A percentile compares a stretch with the other conserved stretches of the same genome.
Conservation (phyloP, 2,888 invertebrate genomes). For the Smittia aterrima region DNA sequence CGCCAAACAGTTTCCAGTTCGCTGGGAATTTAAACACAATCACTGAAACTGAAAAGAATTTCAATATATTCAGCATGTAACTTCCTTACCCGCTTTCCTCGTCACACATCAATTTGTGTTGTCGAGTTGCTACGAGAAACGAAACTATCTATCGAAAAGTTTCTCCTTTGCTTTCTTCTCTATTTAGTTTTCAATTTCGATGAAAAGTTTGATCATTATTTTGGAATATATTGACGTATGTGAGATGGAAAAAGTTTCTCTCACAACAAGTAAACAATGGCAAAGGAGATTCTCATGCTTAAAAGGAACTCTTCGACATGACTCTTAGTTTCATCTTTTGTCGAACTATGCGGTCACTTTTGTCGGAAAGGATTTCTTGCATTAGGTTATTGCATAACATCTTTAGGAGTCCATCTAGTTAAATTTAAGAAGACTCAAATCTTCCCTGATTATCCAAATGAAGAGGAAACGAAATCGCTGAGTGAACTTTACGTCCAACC, state of each 20-base stretch:
- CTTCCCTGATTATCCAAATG: background rate
- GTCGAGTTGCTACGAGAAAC: background rate
- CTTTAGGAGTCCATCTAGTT: no score
- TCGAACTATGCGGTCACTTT: background rate
- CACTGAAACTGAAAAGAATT: background rate
- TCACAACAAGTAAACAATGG: background rate
- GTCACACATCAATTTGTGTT: background rate
- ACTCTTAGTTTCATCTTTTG: no score
- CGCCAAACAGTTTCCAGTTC: no score
- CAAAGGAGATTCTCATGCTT: background rate
- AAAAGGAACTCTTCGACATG: background rate
- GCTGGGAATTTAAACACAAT: no score
- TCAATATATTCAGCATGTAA: background rate
- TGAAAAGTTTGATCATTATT: constrained; percentile 11
- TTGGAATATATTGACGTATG: constrained; percentile 8
- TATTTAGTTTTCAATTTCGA: constrained; percentile 2
- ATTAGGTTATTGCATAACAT: background rate
- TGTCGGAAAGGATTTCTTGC: background rate
- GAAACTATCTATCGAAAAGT: background rate
- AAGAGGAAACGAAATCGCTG: background rate
- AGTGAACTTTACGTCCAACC: background rate
- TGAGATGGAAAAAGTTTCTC: background rate
- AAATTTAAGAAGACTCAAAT: no score
- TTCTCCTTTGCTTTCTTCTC: background rate
- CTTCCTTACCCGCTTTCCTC: background rate